Percentiles rank a stretch among this genome's conserved stretches.
These are phyloP conservation scores for Lasioglossum morio DNA, from an alignment of 2,888 invertebrate species.

Conservation along the genomic window DNA sequence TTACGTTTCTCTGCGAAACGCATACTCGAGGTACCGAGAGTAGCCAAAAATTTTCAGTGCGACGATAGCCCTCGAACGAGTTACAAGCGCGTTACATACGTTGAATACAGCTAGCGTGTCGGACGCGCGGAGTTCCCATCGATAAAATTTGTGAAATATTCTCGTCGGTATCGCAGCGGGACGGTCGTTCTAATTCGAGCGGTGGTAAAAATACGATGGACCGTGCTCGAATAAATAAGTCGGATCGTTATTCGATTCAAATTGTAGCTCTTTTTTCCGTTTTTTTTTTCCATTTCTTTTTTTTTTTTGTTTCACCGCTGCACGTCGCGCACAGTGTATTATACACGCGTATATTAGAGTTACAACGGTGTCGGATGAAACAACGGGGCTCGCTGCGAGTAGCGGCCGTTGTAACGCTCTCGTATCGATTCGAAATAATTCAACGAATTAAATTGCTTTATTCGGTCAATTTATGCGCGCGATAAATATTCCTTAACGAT, in stretches of 20 bases:
- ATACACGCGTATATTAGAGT: background rate
- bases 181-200: constrained; percentile 26
- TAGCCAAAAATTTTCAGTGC: background rate
- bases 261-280: background rate
- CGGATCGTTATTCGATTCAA: constrained; percentile 18
- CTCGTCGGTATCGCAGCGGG: constrained; percentile 11
- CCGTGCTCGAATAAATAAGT: constrained; percentile 10
- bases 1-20: background rate
- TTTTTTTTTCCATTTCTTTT: too few species aligned
- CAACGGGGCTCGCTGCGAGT: background rate
- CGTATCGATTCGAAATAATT: constrained; percentile 9
- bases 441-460: constrained; percentile 13
- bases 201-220: background rate
- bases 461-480: constrained; percentile 10
- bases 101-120: background rate
- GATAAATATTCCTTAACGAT: constrained; percentile 10
- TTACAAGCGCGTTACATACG: background rate
- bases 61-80: background rate
- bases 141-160: constrained; percentile 26
- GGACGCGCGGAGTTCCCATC: background rate
- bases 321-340: background rate
- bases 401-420: background rate
- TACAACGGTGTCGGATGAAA: background rate
- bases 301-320: background rate
- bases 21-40: background rate